Evolutionary conservation across 2,888 invertebrate genomes (phyloP).

Genomic region (Caenorhabditis auriculariae): DNA sequence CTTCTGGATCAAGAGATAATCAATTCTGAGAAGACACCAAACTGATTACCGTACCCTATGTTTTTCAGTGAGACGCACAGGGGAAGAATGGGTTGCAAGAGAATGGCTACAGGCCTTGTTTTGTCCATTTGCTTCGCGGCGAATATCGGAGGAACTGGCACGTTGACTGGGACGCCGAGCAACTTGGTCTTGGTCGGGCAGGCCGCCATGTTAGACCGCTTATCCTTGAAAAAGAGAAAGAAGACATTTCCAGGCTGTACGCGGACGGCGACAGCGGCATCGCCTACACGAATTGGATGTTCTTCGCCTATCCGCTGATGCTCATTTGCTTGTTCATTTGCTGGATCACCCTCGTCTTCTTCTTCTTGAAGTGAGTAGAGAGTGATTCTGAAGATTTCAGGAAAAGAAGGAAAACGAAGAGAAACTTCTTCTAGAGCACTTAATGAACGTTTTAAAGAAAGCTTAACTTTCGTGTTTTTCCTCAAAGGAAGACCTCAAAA

Average conservation of each 20-base stretch:
- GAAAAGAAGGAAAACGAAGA: too few species aligned
- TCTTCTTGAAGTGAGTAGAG: slow-evolving; percentile 34
- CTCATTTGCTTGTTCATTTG: slow-evolving; percentile 40
- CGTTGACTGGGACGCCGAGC: slow-evolving; percentile 57
- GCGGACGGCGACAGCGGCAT: slow-evolving; percentile 47
- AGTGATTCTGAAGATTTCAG: too few species aligned
- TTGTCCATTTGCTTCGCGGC: slow-evolving; percentile 58
- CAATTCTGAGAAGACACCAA: too few species aligned
- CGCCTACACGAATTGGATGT: slow-evolving; percentile 57
- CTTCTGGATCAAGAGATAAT: too few species aligned
- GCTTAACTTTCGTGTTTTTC: background rate
- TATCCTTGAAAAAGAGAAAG: background rate
- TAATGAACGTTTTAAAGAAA: background rate
- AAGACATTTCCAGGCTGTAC: slow-evolving; percentile 40
- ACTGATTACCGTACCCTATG: too few species aligned
- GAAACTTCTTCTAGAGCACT: too few species aligned
- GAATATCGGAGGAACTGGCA: slow-evolving; percentile 60
- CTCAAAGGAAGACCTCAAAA: too few species aligned
- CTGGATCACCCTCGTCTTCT: slow-evolving; percentile 39
- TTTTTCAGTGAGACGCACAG: too few species aligned
- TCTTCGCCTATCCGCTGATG: slow-evolving; percentile 55
- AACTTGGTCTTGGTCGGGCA: slow-evolving; percentile 59
- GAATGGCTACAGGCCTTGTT: slow-evolving; percentile 56
- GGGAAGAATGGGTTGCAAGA: slow-evolving; percentile 30
- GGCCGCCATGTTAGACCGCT: slow-evolving; percentile 42